A percentile compares a stretch with the other conserved stretches of the same genome.
These are phyloP conservation scores for Spatulosminthurus flaviceps DNA, from an alignment of 2,888 invertebrate species.

Conservation along the genomic window DNA sequence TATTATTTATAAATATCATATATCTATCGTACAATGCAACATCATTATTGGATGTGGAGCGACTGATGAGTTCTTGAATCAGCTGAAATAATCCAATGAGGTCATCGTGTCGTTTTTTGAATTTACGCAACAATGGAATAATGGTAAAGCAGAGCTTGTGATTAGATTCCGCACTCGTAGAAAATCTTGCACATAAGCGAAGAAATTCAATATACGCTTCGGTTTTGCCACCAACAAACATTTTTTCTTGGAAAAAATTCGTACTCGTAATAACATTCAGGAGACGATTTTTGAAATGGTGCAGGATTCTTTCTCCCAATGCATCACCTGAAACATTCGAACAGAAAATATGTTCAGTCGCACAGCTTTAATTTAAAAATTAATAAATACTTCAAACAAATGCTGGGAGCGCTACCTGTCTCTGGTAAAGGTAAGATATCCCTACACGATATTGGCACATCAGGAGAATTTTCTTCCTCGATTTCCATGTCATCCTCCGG, in stretches of 20 bases:
- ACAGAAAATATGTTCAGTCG: too few species aligned
- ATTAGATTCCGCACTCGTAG: conserved; percentile 8
- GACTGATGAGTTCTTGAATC: conserved; percentile 23
- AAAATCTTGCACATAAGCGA: conserved; percentile 28
- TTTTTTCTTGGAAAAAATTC: conserved; percentile 32
- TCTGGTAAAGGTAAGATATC: background rate
- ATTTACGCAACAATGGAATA: conserved; percentile 36
- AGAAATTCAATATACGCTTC: conserved; percentile 36
- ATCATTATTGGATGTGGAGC: conserved; percentile 2
- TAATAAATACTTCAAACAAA: too few species aligned
- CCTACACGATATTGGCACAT: background rate
- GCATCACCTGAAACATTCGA: conserved; percentile 2
- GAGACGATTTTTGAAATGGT: conserved; percentile 22
- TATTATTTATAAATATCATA: too few species aligned
- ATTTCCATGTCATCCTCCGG: background rate
- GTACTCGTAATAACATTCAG: conserved; percentile 29
- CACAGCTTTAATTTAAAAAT: too few species aligned
- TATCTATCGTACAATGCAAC: conserved; percentile 34
- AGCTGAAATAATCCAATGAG: conserved; percentile 40
- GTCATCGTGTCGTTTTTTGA: conserved; percentile 24
- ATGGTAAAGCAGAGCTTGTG: conserved; percentile 31
- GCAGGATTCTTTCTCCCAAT: conserved; percentile 23
- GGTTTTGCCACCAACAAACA: conserved; percentile 9
- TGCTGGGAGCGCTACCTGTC: background rate
- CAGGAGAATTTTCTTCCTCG: background rate